Conservation (phyloP, 2,797 vertebrate genomes). For the Sorex maritimensis region DNA sequence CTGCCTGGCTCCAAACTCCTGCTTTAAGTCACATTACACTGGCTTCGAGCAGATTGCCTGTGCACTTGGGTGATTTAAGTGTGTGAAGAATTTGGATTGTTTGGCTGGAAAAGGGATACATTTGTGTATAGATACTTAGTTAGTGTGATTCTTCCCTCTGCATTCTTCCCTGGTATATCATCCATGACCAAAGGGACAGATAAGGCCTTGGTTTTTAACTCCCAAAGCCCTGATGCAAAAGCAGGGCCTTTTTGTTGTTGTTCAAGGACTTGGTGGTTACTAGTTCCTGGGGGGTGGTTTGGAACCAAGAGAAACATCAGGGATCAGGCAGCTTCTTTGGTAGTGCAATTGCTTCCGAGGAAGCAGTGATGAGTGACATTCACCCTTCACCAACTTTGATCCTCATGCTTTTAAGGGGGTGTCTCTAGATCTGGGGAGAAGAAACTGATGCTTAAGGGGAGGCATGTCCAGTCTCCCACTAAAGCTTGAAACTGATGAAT, state of each 20-base stretch:
- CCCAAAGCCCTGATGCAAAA: rapidly evolving
- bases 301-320: neutral
- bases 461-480: neutral
- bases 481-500: neutral
- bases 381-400: too few relatives aligned
- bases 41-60: neutral
- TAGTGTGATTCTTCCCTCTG: neutral
- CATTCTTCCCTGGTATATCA: neutral
- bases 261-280: neutral
- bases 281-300: neutral
- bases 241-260: neutral
- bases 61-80: neutral
- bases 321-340: neutral
- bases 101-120: neutral
- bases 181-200: neutral
- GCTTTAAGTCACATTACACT: neutral
- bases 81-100: neutral
- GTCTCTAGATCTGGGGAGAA: neutral
- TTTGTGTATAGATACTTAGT: neutral
- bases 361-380: neutral
- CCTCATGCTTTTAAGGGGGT: neutral
- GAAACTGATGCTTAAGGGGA: neutral
- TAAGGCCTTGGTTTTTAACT: neutral
- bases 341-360: neutral
- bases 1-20: neutral